Evolutionary conservation across 2,797 vertebrate genomes (phyloP).

Genomic region (Ibycter americanus): DNA sequence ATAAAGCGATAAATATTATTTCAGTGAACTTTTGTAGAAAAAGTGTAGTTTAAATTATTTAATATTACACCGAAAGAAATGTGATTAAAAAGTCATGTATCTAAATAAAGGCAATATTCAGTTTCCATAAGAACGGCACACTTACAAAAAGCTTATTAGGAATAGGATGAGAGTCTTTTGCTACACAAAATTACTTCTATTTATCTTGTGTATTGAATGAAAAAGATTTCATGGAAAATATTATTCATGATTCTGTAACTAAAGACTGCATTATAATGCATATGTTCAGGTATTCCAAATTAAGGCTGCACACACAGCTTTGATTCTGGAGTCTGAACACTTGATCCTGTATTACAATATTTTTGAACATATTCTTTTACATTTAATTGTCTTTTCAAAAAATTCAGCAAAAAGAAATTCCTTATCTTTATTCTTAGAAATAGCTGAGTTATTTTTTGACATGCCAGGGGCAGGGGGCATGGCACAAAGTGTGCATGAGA

Average conservation of each 20-base stretch:
- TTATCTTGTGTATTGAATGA: not conserved
- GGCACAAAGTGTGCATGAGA: no score
- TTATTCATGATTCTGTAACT: not conserved
- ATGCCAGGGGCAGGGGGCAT: no score
- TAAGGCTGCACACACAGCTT: not conserved
- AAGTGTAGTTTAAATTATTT: not conserved
- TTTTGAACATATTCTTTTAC: not conserved
- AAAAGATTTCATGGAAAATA: not conserved
- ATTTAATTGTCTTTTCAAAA: not conserved
- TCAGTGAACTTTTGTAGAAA: not conserved
- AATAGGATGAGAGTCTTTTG: not conserved
- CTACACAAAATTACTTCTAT: not conserved
- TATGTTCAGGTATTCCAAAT: not conserved
- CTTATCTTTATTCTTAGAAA: not conserved
- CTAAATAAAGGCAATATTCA: not conserved
- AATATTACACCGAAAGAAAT: not conserved
- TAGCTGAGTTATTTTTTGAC: not conserved
- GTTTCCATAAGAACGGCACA: not conserved
- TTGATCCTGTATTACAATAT: not conserved
- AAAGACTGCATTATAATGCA: not conserved
- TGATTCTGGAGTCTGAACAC: not conserved
- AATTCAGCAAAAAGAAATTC: not conserved
- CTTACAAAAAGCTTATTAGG: not conserved
- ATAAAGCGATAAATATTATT: not conserved
- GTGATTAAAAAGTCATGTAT: not conserved